phyloP scores from a whole-genome alignment of 53 echinoderm and acorn worm species.

The Zoroaster sp. region DNA sequence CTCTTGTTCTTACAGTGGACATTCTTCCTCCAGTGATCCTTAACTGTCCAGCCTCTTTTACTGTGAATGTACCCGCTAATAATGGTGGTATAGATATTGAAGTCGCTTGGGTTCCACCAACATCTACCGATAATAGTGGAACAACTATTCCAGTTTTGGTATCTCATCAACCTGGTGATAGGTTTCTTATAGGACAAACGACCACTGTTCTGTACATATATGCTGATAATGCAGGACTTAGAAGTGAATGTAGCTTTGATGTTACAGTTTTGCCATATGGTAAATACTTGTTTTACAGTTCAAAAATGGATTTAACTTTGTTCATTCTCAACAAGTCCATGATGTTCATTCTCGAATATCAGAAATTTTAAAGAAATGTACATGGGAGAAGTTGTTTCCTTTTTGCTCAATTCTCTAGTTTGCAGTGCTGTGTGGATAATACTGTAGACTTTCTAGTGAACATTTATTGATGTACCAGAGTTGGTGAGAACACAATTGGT shows the following conservation, averaged over 20 bases:
- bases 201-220: slow-evolving; percentile 25
- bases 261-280: slow-evolving; percentile 1
- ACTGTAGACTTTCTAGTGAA: too few relatives aligned
- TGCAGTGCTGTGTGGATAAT: too few relatives aligned
- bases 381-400: too few relatives aligned
- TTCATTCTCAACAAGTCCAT: too few relatives aligned
- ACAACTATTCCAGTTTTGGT: not conserved
- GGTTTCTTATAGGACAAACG: slow-evolving; percentile 41
- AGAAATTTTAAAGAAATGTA: too few relatives aligned
- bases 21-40: not conserved
- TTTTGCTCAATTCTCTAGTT: too few relatives aligned
- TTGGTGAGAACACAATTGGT: too few relatives aligned
- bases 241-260: not conserved
- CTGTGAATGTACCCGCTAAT: not conserved
- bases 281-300: too few relatives aligned
- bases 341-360: too few relatives aligned
- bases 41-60: not conserved
- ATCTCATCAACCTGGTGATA: slow-evolving; percentile 26
- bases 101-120: slow-evolving; percentile 7
- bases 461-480: too few relatives aligned
- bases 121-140: slow-evolving; percentile 14
- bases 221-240: not conserved
- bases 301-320: not conserved
- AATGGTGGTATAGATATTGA: not conserved
- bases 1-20: not conserved